phyloP scores from a whole-genome alignment of 2,888 invertebrate species.

The Drosophila testacea region DNA sequence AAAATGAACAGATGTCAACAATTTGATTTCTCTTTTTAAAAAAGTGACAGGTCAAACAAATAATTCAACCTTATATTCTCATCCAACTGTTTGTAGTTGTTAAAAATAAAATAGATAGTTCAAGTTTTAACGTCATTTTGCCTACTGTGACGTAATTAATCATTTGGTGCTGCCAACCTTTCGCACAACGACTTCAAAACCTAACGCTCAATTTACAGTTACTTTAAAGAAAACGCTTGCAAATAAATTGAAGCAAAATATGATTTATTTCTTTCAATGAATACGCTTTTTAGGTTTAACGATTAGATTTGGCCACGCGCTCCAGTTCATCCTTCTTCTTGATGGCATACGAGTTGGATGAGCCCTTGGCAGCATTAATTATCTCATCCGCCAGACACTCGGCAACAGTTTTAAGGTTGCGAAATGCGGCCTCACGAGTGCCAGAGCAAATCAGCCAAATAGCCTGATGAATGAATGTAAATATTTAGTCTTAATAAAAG shows the following conservation, averaged over 20 bases:
- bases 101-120: too few species aligned
- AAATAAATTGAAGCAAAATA: not conserved
- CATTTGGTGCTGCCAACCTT: not conserved
- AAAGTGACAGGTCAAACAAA: too few species aligned
- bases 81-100: too few species aligned
- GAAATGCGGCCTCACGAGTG: conserved; percentile 99
- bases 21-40: too few species aligned
- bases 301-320: conserved; percentile 99
- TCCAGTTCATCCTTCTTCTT: conserved; percentile 99
- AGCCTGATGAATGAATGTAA: conserved; percentile 86
- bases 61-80: too few species aligned
- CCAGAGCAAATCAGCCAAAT: conserved; percentile 99
- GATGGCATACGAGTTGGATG: conserved; percentile 99
- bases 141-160: not conserved
- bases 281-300: conserved; percentile 89
- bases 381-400: conserved; percentile 99
- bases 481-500: too few species aligned
- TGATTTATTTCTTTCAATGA: not conserved
- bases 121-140: not conserved
- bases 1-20: not conserved
- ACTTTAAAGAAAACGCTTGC: not conserved
- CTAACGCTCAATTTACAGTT: not conserved
- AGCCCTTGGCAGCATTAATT: conserved; percentile 99
- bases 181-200: not conserved
- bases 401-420: conserved; percentile 99